Base-by-base conservation (phyloP, 2,797 vertebrate genomes). In the Buphagus erythrorhynchus region DNA sequence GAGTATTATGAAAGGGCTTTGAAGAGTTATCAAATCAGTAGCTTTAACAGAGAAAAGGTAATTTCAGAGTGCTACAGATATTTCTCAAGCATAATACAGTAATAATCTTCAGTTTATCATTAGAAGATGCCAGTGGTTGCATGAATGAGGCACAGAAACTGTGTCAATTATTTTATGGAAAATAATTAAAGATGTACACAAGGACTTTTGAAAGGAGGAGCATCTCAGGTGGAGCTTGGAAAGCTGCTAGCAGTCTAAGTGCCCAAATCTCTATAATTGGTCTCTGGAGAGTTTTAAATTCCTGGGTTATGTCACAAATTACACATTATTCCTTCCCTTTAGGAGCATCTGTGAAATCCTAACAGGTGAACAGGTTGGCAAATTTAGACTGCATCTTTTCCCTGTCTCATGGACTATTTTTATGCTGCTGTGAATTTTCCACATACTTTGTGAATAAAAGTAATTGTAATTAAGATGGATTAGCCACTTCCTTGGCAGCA, bases 381-480 rank as follows among this genome's bases (percentile, higher is more conserved):
- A 78, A 78, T 78, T 73, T 48, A 72, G 42, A 58, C 48, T 54
- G 18, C 58, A 28, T 59, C 40, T 80, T 91, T 55, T 69, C 21
- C 52, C 38, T 51, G 25, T 46, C 62, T 88, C 66, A 46, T 69
- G 58, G 54, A 84, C 49, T 36, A 54, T 69, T 88, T 95, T 88
- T 72, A 72, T 29, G 29, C 46, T 90, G 36, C 43, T 48, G 61
- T 94, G 48, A 93, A 59, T 81, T 69, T 90, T 93, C 58, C 73
- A 84, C 57, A 49, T 67, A 42, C 33, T 66, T 90, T 88, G 36
- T 84, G 40, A 84, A 78, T 86, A 92, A 52, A 84, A 86, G 35
- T 31, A 88, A 88, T 28, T 84, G 58, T 59, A 93, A 94, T 81
- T 83, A 90, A 83, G 79, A 80, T 57, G 40, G 54, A 94, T 90